These are phyloP conservation scores for Ennomos erosarius DNA, from an alignment of 2,888 invertebrate species.

Conservation along the genomic window DNA sequence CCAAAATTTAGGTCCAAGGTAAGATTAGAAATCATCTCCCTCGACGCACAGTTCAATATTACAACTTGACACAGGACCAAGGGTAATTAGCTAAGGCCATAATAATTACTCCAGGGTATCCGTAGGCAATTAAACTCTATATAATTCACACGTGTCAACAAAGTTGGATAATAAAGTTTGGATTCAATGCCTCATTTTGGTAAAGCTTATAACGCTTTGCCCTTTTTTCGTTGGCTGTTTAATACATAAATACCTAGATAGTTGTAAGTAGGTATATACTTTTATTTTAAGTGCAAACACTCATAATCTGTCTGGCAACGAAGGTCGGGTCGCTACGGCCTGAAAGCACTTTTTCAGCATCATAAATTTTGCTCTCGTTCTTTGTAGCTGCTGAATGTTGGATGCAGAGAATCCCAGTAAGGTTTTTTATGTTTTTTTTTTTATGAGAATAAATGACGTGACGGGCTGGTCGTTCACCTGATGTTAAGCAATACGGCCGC, in stretches of 20 bases:
- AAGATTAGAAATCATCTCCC: constrained; percentile 22
- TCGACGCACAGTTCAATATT: constrained; percentile 17
- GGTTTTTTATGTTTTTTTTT: too few species aligned
- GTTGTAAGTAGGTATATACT: too few species aligned
- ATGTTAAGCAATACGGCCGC: too few species aligned
- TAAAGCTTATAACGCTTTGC: not conserved
- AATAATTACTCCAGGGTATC: constrained; percentile 20
- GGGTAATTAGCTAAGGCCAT: constrained; percentile 18
- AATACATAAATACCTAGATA: too few species aligned
- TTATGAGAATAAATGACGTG: too few species aligned
- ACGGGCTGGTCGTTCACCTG: too few species aligned
- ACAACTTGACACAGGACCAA: constrained; percentile 8
- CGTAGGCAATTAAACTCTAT: constrained; percentile 17
- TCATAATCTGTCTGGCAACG: not conserved
- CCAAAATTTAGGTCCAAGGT: constrained; percentile 15
- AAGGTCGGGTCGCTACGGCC: not conserved
- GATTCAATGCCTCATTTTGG: constrained; percentile 8
- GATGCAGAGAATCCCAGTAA: not conserved
- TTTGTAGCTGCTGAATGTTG: too few species aligned
- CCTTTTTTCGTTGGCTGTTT: too few species aligned
- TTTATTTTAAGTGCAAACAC: too few species aligned
- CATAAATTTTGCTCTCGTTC: too few species aligned
- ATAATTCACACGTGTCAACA: constrained; percentile 22
- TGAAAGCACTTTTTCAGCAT: not conserved
- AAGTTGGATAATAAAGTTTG: constrained; percentile 17